A percentile compares a stretch with the other conserved stretches of the same genome.
Evolutionary conservation across 1,140 invertebrate species (phyloP).

Genomic region (Scaptodrosophila lebanonensis): DNA sequence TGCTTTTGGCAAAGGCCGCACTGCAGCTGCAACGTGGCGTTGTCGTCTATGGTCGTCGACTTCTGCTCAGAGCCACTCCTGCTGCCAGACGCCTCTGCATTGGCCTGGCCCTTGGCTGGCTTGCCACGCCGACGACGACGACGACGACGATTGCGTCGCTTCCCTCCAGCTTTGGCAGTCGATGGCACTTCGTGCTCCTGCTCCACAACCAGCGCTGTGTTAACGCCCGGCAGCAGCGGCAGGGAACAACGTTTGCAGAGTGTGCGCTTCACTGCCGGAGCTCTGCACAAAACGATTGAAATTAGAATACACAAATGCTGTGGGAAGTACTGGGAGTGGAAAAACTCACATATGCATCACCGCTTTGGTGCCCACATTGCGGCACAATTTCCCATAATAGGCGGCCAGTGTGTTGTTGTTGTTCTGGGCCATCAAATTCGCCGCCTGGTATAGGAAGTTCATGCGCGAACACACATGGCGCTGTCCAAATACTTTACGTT

Average conservation of each 20-base stretch:
- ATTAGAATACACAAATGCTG: not conserved
- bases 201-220: slow-evolving; percentile 29
- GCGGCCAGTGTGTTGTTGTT: slow-evolving; percentile 43
- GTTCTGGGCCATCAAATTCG: slow-evolving; percentile 45
- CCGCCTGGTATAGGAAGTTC: slow-evolving; percentile 57
- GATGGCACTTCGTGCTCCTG: not conserved
- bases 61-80: too few species aligned
- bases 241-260: slow-evolving; percentile 48
- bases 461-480: slow-evolving; percentile 39
- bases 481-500: slow-evolving; percentile 41
- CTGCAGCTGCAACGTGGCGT: slow-evolving; percentile 22
- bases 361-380: slow-evolving; percentile 56
- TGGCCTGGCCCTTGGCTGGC: not conserved
- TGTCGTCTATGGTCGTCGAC: not conserved
- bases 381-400: slow-evolving; percentile 53
- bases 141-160: slow-evolving; percentile 22
- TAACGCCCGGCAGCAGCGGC: slow-evolving; percentile 48
- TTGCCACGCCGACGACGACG: slow-evolving; percentile 14
- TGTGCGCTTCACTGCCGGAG: slow-evolving; percentile 47
- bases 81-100: too few species aligned
- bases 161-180: slow-evolving; percentile 6
- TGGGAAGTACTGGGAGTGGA: not conserved
- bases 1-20: slow-evolving; percentile 36
- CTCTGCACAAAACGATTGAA: slow-evolving; percentile 6
- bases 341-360: slow-evolving; percentile 47